phyloP scores from a whole-genome alignment of 2,113 vertebrate species.

The Gopherus flavomarginatus region DNA sequence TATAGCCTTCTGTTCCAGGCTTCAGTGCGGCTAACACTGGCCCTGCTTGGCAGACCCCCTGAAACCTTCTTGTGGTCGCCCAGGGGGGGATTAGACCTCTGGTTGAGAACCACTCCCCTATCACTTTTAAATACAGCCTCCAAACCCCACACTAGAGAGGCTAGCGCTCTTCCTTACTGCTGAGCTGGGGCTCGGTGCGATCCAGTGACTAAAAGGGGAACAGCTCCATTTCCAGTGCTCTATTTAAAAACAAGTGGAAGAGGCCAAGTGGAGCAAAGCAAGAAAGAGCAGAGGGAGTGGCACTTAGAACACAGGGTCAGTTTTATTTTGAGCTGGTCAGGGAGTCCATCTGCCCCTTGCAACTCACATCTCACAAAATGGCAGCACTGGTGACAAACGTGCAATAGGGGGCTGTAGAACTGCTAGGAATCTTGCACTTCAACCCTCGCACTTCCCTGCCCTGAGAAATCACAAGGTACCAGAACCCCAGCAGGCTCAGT shows the following conservation, averaged over 20 bases:
- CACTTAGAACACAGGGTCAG: not conserved
- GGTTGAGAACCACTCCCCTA: no score
- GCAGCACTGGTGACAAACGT: not conserved
- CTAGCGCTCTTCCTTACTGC: not conserved
- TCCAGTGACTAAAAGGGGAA: fast-evolving
- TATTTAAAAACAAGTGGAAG: not conserved
- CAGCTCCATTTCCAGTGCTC: not conserved
- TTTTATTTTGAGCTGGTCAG: not conserved
- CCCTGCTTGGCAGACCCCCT: no score
- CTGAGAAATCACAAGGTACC: not conserved
- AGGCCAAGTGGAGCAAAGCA: constrained; percentile 9
- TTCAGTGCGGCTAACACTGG: no score
- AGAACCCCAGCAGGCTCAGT: not conserved
- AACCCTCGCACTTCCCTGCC: not conserved
- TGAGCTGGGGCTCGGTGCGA: not conserved
- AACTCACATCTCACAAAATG: not conserved
- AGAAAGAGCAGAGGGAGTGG: not conserved
- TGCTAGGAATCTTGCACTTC: fast-evolving
- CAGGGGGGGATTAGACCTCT: no score
- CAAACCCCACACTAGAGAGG: not conserved
- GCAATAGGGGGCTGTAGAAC: not conserved
- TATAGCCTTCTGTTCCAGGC: no score
- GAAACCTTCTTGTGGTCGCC: no score
- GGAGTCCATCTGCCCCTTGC: not conserved
- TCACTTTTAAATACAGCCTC: not conserved